Percentiles rank a stretch among this genome's conserved stretches.
These are phyloP conservation scores for Phenacoccus solenopsis DNA, from an alignment of 1,140 invertebrate species.

Conservation along the genomic window DNA sequence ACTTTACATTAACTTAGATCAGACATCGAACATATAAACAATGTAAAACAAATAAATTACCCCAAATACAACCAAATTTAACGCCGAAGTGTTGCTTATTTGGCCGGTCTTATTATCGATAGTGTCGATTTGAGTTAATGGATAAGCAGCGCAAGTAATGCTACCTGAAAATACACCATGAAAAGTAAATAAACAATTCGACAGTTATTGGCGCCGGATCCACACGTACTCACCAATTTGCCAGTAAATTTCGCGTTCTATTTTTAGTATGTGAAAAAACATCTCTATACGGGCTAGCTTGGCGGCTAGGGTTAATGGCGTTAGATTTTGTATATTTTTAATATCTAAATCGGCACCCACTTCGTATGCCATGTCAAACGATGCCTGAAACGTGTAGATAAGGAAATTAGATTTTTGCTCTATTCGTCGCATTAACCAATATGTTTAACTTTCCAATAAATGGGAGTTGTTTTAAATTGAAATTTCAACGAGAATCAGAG, in stretches of 20 bases:
- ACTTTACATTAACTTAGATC: too few species aligned
- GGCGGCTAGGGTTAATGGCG: conserved; percentile 84
- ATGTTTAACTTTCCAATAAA: background rate
- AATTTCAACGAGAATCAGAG: background rate
- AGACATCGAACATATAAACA: too few species aligned
- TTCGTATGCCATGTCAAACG: conserved; percentile 90
- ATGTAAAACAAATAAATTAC: conserved; percentile 43
- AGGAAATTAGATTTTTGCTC: conserved; percentile 21
- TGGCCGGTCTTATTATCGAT: conserved; percentile 82
- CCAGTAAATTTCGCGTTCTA: conserved; percentile 92
- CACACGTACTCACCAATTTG: conserved; percentile 53
- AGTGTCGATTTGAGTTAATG: conserved; percentile 89
- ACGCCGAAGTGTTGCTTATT: conserved; percentile 83
- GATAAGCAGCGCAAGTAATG: conserved; percentile 93
- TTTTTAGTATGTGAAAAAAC: conserved; percentile 91
- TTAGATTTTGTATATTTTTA: conserved; percentile 75
- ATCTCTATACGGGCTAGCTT: conserved; percentile 85
- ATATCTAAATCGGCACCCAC: conserved; percentile 74
- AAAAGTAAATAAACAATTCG: background rate
- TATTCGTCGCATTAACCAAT: background rate
- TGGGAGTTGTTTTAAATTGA: background rate
- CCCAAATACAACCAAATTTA: conserved; percentile 97
- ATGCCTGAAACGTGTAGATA: conserved; percentile 44
- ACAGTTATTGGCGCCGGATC: background rate
- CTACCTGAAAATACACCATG: conserved; percentile 43